phyloP scores from a whole-genome alignment of 2,797 vertebrate species.

The Macropus fuliginosus region DNA sequence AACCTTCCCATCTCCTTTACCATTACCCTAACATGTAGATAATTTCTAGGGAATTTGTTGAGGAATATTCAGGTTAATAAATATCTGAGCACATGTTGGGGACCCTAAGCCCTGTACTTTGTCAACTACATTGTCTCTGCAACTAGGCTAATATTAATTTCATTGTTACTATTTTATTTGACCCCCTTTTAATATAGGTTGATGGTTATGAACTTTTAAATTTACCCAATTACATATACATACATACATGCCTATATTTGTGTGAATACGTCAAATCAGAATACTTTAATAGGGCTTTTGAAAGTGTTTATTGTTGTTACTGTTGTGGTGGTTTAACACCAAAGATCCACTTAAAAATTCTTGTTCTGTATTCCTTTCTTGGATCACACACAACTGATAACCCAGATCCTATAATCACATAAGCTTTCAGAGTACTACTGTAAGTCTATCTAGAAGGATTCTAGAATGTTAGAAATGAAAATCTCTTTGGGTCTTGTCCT shows the following conservation, averaged over 20 bases:
- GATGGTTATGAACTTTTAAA: not conserved
- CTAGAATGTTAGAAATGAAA: not conserved
- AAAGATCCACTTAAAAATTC: conserved; percentile 35
- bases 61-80: not conserved
- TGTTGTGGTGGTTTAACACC: conserved; percentile 12
- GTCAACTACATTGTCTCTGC: not conserved
- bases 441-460: not conserved
- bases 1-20: not conserved
- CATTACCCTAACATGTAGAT: not conserved
- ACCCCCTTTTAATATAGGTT: not conserved
- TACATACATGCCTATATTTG: not conserved
- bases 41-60: not conserved
- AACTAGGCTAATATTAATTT: not conserved
- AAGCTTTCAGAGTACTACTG: not conserved
- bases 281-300: not conserved
- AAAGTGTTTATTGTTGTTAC: not conserved
- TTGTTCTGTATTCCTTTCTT: not conserved
- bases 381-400: not conserved
- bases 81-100: not conserved
- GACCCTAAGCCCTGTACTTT: not conserved
- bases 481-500: not conserved
- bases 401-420: conserved; percentile 3
- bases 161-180: not conserved
- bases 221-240: not conserved
- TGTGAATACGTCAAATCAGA: not conserved